Evolutionary conservation across 2,113 vertebrate species (phyloP).

Genomic region (Chlorodrepanis virens): DNA sequence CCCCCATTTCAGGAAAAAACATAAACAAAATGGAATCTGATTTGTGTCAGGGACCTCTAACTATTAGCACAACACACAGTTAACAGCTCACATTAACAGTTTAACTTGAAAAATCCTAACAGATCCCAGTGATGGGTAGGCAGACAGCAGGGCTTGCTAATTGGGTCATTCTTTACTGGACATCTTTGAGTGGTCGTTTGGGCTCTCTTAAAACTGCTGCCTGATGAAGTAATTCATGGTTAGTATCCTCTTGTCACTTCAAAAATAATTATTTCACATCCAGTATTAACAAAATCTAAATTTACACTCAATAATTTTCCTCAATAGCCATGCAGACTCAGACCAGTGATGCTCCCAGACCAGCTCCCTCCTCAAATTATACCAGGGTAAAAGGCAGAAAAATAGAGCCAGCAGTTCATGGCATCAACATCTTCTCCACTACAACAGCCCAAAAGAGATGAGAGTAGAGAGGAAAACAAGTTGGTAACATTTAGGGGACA

Average conservation of each 20-base stretch:
- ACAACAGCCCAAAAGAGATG: not conserved
- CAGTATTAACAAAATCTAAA: not conserved
- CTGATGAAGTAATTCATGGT: conserved; percentile 35
- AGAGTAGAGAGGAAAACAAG: not conserved
- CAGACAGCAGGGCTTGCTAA: conserved; percentile 6
- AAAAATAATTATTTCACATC: not conserved
- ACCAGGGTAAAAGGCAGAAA: not conserved
- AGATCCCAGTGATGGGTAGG: not conserved
- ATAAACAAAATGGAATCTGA: not conserved
- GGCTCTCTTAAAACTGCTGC: conserved; percentile 4
- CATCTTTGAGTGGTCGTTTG: not conserved
- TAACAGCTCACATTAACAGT: not conserved
- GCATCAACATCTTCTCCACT: not conserved
- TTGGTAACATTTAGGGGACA: not conserved
- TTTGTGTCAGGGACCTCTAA: not conserved
- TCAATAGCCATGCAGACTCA: not conserved
- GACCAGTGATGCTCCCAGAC: not conserved
- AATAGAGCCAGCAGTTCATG: not conserved
- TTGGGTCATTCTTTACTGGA: conserved; percentile 22
- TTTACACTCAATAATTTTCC: not conserved
- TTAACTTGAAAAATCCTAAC: not conserved
- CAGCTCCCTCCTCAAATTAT: not conserved
- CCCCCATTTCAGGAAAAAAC: not conserved
- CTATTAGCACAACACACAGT: not conserved
- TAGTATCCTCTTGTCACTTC: not conserved